A percentile compares a stretch with the other conserved stretches of the same genome.
phyloP scores from a whole-genome alignment of 2,797 vertebrate genomes.

The Carapus acus region DNA sequence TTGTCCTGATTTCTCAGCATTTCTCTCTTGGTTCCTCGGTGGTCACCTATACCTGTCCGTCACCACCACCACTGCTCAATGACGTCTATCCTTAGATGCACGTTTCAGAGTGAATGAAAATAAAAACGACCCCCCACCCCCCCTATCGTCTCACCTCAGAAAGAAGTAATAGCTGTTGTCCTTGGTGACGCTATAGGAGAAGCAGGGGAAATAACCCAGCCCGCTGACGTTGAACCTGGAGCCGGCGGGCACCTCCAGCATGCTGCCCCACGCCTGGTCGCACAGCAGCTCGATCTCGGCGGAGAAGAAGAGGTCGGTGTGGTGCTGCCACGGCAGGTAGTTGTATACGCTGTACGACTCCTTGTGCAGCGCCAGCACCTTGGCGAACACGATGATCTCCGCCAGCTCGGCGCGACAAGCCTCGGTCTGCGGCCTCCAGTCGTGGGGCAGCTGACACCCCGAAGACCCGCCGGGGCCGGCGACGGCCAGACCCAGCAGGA shows the following conservation, averaged over 20 bases:
- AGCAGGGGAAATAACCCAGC: slow-evolving; percentile 79
- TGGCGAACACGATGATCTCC: slow-evolving; percentile 80
- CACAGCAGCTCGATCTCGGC: slow-evolving; percentile 82
- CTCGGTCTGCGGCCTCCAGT: slow-evolving; percentile 84
- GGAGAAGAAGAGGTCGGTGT: slow-evolving; percentile 75
- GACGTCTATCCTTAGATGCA: no score
- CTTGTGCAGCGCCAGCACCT: slow-evolving; percentile 75
- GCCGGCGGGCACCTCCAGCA: slow-evolving; percentile 81
- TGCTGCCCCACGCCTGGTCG: slow-evolving; percentile 84
- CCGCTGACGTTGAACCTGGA: slow-evolving; percentile 81
- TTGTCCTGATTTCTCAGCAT: no score
- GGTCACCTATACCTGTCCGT: no score
- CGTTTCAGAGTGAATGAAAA: no score
- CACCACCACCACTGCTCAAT: no score
- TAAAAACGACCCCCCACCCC: no score
- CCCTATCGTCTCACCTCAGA: slow-evolving; percentile 74
- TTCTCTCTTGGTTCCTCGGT: no score
- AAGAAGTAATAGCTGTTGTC: slow-evolving; percentile 84
- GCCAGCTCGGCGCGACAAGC: slow-evolving; percentile 80
- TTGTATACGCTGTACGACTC: slow-evolving; percentile 78
- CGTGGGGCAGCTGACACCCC: slow-evolving; percentile 76
- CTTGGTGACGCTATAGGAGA: slow-evolving; percentile 78
- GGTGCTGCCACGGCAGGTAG: slow-evolving; percentile 77
- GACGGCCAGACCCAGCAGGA: slow-evolving; percentile 50
- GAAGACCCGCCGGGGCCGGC: slow-evolving; percentile 44